Evolutionary conservation across 2,888 invertebrate species (phyloP).

Genomic region (Nomada hirtipes): DNA sequence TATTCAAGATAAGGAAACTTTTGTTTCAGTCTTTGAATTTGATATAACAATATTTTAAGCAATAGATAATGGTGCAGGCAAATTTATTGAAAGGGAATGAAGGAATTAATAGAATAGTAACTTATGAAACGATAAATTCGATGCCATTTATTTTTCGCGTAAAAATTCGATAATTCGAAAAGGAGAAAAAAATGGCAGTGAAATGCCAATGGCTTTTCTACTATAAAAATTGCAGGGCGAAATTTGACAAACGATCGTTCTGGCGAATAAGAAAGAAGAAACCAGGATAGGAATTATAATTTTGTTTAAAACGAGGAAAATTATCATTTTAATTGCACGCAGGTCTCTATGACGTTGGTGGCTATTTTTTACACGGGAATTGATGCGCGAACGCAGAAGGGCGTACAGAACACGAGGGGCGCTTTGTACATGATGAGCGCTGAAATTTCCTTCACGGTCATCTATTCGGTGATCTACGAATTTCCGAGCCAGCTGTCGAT

Average conservation of each 20-base stretch:
- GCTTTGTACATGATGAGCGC: constrained; percentile 85
- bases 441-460: constrained; percentile 85
- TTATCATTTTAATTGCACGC: constrained; percentile 19
- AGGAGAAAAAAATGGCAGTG: background rate
- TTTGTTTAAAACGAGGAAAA: background rate
- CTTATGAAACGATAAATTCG: no score
- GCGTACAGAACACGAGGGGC: constrained; percentile 85
- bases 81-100: no score
- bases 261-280: background rate
- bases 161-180: background rate
- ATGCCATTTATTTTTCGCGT: no score
- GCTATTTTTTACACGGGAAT: constrained; percentile 84
- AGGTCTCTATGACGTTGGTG: constrained; percentile 84
- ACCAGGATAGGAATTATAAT: no score
- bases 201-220: background rate
- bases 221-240: background rate
- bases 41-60: no score
- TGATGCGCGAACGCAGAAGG: constrained; percentile 84
- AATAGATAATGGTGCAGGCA: no score
- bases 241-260: background rate
- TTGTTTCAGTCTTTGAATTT: background rate
- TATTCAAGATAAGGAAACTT: background rate
- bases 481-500: constrained; percentile 84
- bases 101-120: no score
- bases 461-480: constrained; percentile 85